Evolutionary conservation across 1,140 invertebrate genomes (phyloP), one percentile per base, ranked within the genome.

Genomic region (Amyelois transitella): DNA sequence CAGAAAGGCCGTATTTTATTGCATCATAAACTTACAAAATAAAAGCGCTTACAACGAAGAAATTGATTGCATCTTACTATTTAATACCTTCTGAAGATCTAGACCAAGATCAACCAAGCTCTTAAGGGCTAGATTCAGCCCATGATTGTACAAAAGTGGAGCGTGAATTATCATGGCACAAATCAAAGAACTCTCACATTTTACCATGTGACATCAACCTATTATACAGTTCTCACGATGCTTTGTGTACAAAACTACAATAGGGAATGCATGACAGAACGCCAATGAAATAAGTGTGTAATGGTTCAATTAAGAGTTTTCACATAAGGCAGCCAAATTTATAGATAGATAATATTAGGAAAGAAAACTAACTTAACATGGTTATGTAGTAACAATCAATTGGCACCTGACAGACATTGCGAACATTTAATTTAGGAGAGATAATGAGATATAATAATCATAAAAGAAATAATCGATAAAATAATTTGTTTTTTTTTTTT

Each of bases 251-350:
- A 17, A 25, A 47, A 49, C 43, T 21, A 60, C 52, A 60, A 59
- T 59, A 22, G 43, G 24, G 38, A 47, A 28, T 22, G 20, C 24
- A 24, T 55, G 44, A 18, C n/a, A 25, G 25, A 59, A 52, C 25
- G 12, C 18, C 45, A n/a, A 48, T 57, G 32, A 22, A 48, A 55
- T 53, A 25, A 61, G 25, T 21, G 48, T 62, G 45, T 28, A 44
- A 54, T 55, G 50, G 45, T 62, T 7, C 52, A 49, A 58, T 62
- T 19, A n/a, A 8, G 2, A 38, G 32, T 47, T 59, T 59, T 59
- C 57, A 58, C 55, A 14, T 38, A 4, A 14, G 32, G 17, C 17
- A 14, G 32, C 12, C 32, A 38, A 38, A 38, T 38, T 14, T 38
- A 2, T 38, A 38, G 17, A 14, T 14, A 3, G 32, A 14, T n/a